Base-by-base conservation (phyloP, 2,888 invertebrate species). In the Cantharis flavilabris region DNA sequence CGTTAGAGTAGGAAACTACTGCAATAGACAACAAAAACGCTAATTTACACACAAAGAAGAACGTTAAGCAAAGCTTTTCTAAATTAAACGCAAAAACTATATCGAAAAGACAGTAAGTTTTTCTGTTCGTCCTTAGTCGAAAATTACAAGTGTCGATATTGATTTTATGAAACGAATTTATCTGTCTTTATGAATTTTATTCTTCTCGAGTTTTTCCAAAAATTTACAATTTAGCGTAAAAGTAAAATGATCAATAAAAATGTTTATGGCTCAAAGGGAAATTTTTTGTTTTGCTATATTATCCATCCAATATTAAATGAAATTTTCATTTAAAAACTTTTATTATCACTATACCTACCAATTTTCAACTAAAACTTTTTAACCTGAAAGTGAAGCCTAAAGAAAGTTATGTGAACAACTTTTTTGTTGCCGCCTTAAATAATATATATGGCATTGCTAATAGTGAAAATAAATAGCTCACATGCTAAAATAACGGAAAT, bases 331-430 rank as follows among this genome's bases (percentile, higher is more conserved):
- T 70, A 33, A 20, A 33, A 70, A 70, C 70, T 33, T 70, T 33
- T 33, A 70, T 33, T 30, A 30, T 18, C 14, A n/a, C 26, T 72
- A 49, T 28, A 73, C 18, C 62, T 73, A 62, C 30, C 73, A 69
- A 62, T 63, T 30, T 69, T 49, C 63, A 28, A 28, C 69, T 62
- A n/a, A 28, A 73, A 73, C 62, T 63, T 73, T 73, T 70, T 63
- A 73, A 73, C 30, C 70, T 70, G 69, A 70, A 73, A 73, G 69
- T 70, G 49, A 33, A 73, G 18, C 26, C 16, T 63, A 18, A 20
- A 70, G 62, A 73, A 73, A 73, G 69, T 73, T 73, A 63, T 62
- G 23, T 70, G 18, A 70, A 14, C 28, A 73, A 73, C 62, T 69
- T 73, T 30, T 69, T 70, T 73, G 69, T 69, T 69, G 16, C 18